Conservation (phyloP, 2,888 invertebrate genomes). For the Sinelater perroti region DNA sequence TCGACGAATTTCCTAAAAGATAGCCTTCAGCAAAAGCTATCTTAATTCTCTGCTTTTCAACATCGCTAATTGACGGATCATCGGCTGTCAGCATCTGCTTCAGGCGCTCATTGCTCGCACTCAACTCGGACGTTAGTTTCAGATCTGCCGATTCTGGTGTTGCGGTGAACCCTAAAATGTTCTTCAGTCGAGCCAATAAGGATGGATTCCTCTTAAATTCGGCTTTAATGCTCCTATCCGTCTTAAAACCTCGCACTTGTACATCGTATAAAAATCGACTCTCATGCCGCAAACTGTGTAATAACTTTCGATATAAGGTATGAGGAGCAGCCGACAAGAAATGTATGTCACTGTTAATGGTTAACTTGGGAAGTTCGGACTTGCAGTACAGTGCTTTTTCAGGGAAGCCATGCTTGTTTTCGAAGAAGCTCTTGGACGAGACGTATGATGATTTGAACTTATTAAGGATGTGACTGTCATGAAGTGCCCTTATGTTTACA, state of each 20-base stretch:
- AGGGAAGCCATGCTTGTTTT: constrained; percentile 61
- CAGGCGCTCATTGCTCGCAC: constrained; percentile 59
- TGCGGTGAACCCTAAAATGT: constrained; percentile 57
- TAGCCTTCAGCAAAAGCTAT: constrained; percentile 94
- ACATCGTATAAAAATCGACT: constrained; percentile 58
- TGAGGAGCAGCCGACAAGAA: constrained; percentile 41
- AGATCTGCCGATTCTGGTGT: constrained; percentile 42
- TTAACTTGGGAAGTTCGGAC: constrained; percentile 48
- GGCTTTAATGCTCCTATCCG: constrained; percentile 75
- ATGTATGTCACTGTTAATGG: constrained; percentile 31
- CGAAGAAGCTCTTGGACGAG: constrained; percentile 59
- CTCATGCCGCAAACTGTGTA: constrained; percentile 48
- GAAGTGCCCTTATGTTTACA: constrained; percentile 51
- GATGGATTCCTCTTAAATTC: constrained; percentile 78
- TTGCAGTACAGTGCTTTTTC: constrained; percentile 48
- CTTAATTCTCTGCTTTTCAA: constrained; percentile 79
- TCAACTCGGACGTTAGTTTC: constrained; percentile 34
- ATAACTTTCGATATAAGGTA: constrained; percentile 53
- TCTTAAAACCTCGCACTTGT: constrained; percentile 81
- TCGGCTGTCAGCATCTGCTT: constrained; percentile 66
- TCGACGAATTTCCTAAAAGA: constrained; percentile 70
- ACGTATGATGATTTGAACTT: constrained; percentile 58
- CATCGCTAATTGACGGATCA: constrained; percentile 57
- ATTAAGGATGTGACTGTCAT: constrained; percentile 53
- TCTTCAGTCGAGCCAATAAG: constrained; percentile 72